Percentiles rank a stretch among this genome's conserved stretches.
Evolutionary conservation across 2,797 vertebrate genomes (phyloP).

Genomic region (Centropyge bicolor): DNA sequence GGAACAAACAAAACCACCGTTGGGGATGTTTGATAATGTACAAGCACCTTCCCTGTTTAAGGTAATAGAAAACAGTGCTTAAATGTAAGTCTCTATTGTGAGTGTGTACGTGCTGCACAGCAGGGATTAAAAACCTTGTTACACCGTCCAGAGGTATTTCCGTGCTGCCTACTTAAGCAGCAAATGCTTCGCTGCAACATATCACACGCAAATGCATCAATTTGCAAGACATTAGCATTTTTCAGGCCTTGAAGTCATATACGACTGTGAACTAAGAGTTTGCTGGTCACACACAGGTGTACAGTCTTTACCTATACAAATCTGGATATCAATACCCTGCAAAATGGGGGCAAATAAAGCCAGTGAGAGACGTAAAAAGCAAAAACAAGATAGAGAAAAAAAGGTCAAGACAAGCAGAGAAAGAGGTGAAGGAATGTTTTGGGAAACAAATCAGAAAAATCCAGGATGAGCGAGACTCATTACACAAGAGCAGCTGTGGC

Average conservation of each 20-base stretch:
- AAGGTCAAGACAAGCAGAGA: background rate
- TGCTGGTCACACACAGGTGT: background rate
- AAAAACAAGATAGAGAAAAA: background rate
- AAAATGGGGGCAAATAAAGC: background rate
- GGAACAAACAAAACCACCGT: background rate
- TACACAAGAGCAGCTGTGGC: constrained; percentile 15
- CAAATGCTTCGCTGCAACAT: constrained; percentile 3
- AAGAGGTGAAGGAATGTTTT: background rate
- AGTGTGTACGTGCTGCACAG: background rate
- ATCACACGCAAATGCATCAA: background rate
- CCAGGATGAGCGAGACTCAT: constrained; percentile 7
- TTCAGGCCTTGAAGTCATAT: background rate
- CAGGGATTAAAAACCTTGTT: constrained; percentile 1
- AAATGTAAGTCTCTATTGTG: background rate
- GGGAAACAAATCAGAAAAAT: constrained; percentile 10
- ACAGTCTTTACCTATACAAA: background rate
- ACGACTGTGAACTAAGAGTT: background rate
- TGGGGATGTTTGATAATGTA: background rate
- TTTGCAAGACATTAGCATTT: background rate
- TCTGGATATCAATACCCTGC: background rate
- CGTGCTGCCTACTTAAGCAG: background rate
- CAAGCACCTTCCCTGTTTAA: background rate
- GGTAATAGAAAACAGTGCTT: constrained; percentile 5
- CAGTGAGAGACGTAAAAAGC: background rate
- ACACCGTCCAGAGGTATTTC: background rate